Base-by-base conservation (phyloP, 2,113 vertebrate genomes). In the Saguinus midas region DNA sequence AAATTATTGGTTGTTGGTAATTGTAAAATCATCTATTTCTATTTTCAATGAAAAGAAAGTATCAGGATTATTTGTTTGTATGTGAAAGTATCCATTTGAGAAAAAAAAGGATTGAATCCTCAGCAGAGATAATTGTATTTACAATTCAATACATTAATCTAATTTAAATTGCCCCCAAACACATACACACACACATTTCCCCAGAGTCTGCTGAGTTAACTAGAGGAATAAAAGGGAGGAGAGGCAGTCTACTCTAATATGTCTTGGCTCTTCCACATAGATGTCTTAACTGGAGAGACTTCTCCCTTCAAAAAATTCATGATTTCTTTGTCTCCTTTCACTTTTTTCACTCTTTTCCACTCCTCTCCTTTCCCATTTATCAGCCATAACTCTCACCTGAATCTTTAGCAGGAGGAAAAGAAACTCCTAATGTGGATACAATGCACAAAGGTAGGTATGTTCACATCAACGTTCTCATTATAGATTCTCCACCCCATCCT, bases 71-170 rank as follows among this genome's bases (percentile, higher is more conserved):
- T 85, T 48, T 66, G 11, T 58, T 43, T 17, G 18, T 79, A 2
- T 76, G 52, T 86, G 14, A 92, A 97, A 87, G 1, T 66, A 57
- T 14, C 5, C 11, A 82, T 64, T 35, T 89, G 57, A 87, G 40
- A 45, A 76, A 75, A 81, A 8, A 72, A n/a, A n/a, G n/a, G n/a
- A 91, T 37, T 91, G 10, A 17, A 85, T 94, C 72, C 48, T 66
- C 12, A 93, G 18, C 50, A 95, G 14, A 96, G 40, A 89, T n/a
- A 10, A 92, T 66, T 94, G 64, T 61, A 70, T 81, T 94, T 92
- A 76, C 0, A 90, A 66, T 72, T 82, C 66, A 84, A 2, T 66
- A 79, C 45, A 27, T 78, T 78, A 64, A 75, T 12, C 43, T 87
- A 73, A 75, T 40, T 92, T 92, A 86, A 37, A 12, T 52, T 45